Evolutionary conservation across 2,113 vertebrate species (phyloP).

Genomic region (Chaenocephalus aceratus): DNA sequence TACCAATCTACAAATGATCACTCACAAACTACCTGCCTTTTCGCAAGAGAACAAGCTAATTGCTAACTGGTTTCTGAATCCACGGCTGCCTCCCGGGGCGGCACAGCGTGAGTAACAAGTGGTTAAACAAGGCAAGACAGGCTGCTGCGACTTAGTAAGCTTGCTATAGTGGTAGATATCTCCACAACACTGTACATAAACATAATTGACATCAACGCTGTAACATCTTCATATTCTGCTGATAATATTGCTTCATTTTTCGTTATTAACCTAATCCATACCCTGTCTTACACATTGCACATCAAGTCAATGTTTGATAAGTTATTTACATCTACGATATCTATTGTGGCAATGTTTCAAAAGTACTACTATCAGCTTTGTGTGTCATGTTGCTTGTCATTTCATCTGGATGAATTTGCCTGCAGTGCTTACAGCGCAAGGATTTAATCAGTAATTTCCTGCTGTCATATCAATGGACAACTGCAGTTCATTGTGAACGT

Average conservation of each 20-base stretch:
- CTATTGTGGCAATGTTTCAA: background rate
- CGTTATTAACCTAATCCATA: no score
- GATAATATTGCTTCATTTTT: no score
- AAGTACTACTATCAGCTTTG: background rate
- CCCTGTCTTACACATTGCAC: no score
- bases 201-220: no score
- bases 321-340: background rate
- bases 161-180: no score
- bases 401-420: constrained; percentile 8
- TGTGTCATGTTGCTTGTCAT: constrained; percentile 16
- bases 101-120: no score
- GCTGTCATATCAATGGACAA: background rate
- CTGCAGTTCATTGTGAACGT: background rate
- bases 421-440: background rate
- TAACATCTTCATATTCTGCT: no score
- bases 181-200: no score
- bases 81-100: no score
- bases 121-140: no score
- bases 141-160: no score
- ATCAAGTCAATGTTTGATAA: background rate
- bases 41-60: constrained; percentile 29
- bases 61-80: no score
- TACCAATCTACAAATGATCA: constrained; percentile 32
- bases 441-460: constrained; percentile 46
- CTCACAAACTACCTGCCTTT: constrained; percentile 28